Conservation (phyloP, 2,113 vertebrate genomes). For the Sialia sialis region DNA sequence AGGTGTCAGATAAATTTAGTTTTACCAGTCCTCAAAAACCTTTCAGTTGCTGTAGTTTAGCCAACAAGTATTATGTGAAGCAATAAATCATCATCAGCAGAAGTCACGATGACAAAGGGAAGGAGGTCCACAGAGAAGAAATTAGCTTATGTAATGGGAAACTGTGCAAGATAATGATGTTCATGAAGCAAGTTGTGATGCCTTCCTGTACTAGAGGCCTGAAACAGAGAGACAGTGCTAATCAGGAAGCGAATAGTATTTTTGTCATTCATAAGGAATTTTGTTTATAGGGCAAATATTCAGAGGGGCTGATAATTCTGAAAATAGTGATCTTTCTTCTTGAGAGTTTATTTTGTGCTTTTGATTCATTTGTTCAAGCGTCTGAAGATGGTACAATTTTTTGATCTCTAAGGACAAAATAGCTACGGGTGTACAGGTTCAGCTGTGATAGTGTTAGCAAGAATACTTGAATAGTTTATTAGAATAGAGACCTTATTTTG, state of each 20-base stretch:
- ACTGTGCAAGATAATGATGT: neutral
- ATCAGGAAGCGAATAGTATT: neutral
- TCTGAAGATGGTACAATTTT: neutral
- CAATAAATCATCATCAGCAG: neutral
- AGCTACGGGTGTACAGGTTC: neutral
- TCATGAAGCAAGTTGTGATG: neutral
- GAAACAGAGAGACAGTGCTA: neutral
- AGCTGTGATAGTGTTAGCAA: neutral
- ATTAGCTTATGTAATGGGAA: neutral
- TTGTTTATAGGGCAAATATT: neutral
- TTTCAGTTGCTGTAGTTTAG: neutral
- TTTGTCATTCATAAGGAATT: neutral
- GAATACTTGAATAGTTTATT: neutral
- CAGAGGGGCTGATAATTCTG: neutral
- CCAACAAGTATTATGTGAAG: neutral
- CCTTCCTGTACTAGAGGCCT: neutral
- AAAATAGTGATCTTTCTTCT: neutral
- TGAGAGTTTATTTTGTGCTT: neutral
- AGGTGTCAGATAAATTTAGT: neutral
- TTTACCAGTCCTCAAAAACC: neutral
- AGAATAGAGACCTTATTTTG: neutral
- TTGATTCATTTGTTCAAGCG: neutral
- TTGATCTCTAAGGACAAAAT: neutral
- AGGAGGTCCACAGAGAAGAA: neutral
- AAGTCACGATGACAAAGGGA: neutral